Conservation (phyloP, 2,113 vertebrate species). For the Neolamprologus sp. region DNA sequence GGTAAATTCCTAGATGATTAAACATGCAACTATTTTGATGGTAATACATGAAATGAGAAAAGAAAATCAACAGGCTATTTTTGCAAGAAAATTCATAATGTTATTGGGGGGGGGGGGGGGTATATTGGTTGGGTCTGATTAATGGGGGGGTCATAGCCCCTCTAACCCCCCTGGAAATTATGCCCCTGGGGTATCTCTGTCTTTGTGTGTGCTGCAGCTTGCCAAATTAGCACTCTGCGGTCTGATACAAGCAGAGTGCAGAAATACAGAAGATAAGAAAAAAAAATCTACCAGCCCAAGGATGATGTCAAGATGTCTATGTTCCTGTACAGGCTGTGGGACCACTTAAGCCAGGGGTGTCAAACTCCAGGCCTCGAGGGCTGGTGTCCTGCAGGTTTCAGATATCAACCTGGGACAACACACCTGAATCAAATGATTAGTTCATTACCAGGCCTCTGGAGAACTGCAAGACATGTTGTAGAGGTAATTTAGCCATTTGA, state of each 20-base stretch:
- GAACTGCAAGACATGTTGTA: too few species aligned
- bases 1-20: not conserved
- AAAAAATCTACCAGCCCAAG: not conserved
- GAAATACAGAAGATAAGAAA: not conserved
- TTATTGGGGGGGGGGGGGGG: accelerated
- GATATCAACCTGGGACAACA: too few species aligned
- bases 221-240: not conserved
- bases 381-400: too few species aligned
- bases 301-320: not conserved
- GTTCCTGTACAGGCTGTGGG: not conserved
- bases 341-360: not conserved
- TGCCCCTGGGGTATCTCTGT: not conserved
- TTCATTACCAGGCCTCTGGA: too few species aligned
- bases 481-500: too few species aligned
- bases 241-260: not conserved
- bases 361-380: not conserved
- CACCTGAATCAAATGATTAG: too few species aligned
- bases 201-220: not conserved
- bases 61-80: not conserved
- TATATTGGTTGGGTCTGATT: too few species aligned
- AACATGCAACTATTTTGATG: not conserved
- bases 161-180: not conserved
- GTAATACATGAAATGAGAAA: not conserved
- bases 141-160: too few species aligned
- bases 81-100: not conserved